Percentiles rank a stretch among this genome's conserved stretches.
These are phyloP conservation scores for Prenolepis imparis DNA, from an alignment of 2,888 invertebrate species.

Conservation along the genomic window DNA sequence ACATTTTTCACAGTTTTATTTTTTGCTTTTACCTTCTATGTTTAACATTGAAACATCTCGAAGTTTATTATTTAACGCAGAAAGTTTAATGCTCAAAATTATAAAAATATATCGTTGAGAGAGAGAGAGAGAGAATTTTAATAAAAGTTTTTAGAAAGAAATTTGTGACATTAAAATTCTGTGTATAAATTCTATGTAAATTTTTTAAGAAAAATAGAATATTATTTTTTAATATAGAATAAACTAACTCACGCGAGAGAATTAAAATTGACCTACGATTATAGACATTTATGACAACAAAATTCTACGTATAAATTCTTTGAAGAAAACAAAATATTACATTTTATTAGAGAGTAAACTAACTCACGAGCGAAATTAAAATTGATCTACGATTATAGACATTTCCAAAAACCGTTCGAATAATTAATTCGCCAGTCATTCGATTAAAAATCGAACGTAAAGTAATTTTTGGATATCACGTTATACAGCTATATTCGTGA, in stretches of 20 bases:
- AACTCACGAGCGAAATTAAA: constrained; percentile 1
- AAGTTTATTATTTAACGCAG: constrained; percentile 10
- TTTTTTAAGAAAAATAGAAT: constrained; percentile 6
- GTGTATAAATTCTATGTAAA: not conserved
- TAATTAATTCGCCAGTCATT: constrained; percentile 5
- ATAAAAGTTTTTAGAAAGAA: constrained; percentile 17
- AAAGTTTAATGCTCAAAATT: constrained; percentile 18
- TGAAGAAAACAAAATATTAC: constrained; percentile 28
- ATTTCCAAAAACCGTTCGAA: not conserved
- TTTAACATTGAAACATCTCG: constrained; percentile 4
- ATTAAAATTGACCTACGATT: constrained; percentile 33
- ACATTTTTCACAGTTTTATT: too few relatives aligned
- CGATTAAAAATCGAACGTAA: not conserved
- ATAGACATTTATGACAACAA: not conserved
- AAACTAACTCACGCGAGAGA: not conserved
- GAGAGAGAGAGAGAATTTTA: not conserved
- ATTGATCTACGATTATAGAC: not conserved
- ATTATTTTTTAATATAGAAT: not conserved
- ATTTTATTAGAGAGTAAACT: constrained; percentile 27
- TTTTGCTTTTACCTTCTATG: not conserved
- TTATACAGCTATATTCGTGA: not conserved
- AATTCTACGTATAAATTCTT: not conserved
- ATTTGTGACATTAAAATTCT: constrained; percentile 13
- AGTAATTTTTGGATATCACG: not conserved
- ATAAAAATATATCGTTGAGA: constrained; percentile 5